A percentile compares a stretch with the other conserved stretches of the same genome.
phyloP scores from a whole-genome alignment of 30 jellyfish, hydroid and myxozoan species.

The Mastigias papua region DNA sequence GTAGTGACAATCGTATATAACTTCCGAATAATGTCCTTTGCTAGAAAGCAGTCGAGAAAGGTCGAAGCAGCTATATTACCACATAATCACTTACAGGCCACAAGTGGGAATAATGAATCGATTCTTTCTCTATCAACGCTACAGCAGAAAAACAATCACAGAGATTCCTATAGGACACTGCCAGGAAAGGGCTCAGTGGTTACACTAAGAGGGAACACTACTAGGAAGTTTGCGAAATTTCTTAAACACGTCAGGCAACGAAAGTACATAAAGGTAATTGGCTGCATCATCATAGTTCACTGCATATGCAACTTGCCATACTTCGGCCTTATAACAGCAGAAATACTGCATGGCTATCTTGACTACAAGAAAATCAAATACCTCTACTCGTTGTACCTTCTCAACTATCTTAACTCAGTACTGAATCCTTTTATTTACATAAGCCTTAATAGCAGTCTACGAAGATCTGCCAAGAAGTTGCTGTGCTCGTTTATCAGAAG shows the following conservation, averaged over 20 bases:
- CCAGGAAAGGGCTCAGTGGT: not conserved
- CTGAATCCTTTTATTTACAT: constrained; percentile 76
- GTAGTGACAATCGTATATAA: constrained; percentile 39
- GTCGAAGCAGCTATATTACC: constrained; percentile 18
- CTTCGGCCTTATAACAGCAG: constrained; percentile 47
- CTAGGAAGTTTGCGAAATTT: not conserved
- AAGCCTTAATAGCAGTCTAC: constrained; percentile 51
- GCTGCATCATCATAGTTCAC: constrained; percentile 59
- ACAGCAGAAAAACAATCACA: not conserved
- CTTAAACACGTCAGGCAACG: constrained; percentile 31
- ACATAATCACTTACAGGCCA: not conserved
- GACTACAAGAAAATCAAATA: constrained; percentile 50
- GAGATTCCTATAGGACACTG: not conserved
- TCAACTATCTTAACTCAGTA: constrained; percentile 63
- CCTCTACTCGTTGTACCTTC: constrained; percentile 72
- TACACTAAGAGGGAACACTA: constrained; percentile 4
- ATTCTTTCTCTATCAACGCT: not conserved
- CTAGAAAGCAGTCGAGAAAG: constrained; percentile 63
- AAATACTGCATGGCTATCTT: constrained; percentile 50
- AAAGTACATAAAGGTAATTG: constrained; percentile 61
- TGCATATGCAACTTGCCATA: constrained; percentile 78
- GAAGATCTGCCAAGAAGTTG: constrained; percentile 34
- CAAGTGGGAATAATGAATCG: not conserved
- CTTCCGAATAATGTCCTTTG: constrained; percentile 54
- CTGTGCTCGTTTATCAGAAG: constrained; percentile 17